These are phyloP conservation scores for Andrena trimmerana DNA, from an alignment of 2,888 invertebrate genomes.

Conservation along the genomic window DNA sequence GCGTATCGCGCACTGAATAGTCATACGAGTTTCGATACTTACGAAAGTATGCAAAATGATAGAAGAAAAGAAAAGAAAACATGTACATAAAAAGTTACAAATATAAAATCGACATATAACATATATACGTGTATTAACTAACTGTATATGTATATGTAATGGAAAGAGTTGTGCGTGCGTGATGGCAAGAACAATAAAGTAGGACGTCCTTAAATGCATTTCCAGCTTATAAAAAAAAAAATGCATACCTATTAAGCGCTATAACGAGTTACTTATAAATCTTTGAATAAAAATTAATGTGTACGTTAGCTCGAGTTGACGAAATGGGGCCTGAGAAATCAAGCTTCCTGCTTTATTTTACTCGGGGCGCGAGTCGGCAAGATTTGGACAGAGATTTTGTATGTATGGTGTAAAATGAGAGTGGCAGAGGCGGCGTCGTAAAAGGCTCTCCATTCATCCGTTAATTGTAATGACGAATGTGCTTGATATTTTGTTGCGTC, in stretches of 20 bases:
- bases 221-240: constrained; percentile 49
- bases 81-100: constrained; percentile 62
- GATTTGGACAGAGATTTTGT: constrained; percentile 40
- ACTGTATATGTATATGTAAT: constrained; percentile 19
- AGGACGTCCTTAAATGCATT: constrained; percentile 78
- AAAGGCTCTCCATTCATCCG: constrained; percentile 63
- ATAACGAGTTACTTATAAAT: constrained; percentile 45
- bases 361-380: constrained; percentile 27
- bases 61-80: constrained; percentile 18
- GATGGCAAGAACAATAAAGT: constrained; percentile 68
- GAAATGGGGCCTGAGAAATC: constrained; percentile 42
- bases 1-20: constrained; percentile 47
- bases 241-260: constrained; percentile 41
- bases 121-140: constrained; percentile 43
- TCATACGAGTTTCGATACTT: constrained; percentile 43
- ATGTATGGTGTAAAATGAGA: constrained; percentile 68
- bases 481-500: constrained; percentile 41
- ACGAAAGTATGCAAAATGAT: not conserved
- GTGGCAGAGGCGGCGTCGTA: constrained; percentile 43
- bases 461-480: constrained; percentile 36
- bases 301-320: constrained; percentile 51
- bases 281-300: constrained; percentile 41
- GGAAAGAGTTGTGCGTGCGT: constrained; percentile 34
- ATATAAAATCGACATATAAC: constrained; percentile 45
- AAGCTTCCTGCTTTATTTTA: constrained; percentile 68